These are phyloP conservation scores for Thunnus maccoyii DNA, from an alignment of 2,113 vertebrate genomes.

Conservation along the genomic window DNA sequence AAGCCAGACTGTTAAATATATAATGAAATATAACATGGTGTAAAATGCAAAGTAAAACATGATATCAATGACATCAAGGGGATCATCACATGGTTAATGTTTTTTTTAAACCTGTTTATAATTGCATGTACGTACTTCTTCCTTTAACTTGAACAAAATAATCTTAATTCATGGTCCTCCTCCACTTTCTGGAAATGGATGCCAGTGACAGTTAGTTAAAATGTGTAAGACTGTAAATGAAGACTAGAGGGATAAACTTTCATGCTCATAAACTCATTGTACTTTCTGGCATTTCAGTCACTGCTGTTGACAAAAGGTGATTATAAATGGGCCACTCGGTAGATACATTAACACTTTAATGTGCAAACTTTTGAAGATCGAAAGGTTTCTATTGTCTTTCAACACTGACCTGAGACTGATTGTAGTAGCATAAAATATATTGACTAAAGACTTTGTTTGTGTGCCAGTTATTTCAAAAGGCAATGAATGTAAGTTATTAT, in stretches of 20 bases:
- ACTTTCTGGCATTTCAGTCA: background rate
- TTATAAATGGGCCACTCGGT: background rate
- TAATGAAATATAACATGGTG: too few relatives aligned
- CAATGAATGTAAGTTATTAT: too few relatives aligned
- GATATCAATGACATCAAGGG: too few relatives aligned
- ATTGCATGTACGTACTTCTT: background rate
- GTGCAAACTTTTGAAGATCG: constrained; percentile 7
- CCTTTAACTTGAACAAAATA: background rate
- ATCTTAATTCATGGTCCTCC: too few relatives aligned
- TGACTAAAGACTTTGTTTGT: background rate
- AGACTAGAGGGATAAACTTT: too few relatives aligned
- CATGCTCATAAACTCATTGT: background rate
- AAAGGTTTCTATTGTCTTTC: background rate
- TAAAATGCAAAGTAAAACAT: too few relatives aligned
- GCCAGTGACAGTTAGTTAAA: too few relatives aligned
- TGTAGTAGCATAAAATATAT: background rate
- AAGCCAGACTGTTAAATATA: too few relatives aligned
- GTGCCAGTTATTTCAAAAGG: background rate
- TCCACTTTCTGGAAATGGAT: too few relatives aligned
- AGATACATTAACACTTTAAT: background rate
- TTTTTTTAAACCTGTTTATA: too few relatives aligned
- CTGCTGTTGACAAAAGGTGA: constrained; percentile 35
- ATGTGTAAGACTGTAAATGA: too few relatives aligned
- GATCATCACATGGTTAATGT: too few relatives aligned
- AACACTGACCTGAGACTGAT: constrained; percentile 9